Evolutionary conservation across 1,140 invertebrate species (phyloP).

Genomic region (Chironomus striatipennis): DNA sequence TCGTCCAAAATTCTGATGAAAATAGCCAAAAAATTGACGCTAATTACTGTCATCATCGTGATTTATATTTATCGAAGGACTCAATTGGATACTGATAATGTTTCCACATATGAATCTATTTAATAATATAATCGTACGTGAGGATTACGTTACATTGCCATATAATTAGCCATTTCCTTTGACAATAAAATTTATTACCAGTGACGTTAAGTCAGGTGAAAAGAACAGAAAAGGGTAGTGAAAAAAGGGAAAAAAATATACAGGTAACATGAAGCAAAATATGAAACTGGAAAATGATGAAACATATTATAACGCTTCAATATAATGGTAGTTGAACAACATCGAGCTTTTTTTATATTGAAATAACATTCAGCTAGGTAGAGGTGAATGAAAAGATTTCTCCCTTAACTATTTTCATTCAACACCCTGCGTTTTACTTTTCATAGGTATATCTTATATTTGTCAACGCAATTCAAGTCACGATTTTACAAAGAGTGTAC

Average conservation of each 20-base stretch:
- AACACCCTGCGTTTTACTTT: background rate
- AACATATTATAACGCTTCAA: too few relatives aligned
- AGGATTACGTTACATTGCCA: background rate
- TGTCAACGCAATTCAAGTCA: conserved; percentile 5
- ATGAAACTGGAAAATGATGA: too few relatives aligned
- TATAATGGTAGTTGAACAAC: too few relatives aligned
- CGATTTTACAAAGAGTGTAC: conserved; percentile 19
- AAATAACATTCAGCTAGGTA: background rate
- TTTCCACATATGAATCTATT: too few relatives aligned
- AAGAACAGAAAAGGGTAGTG: background rate
- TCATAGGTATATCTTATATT: background rate
- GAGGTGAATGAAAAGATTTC: background rate
- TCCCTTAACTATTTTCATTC: background rate
- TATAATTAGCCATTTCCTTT: conserved; percentile 2
- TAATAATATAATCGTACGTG: background rate
- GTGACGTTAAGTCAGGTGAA: background rate
- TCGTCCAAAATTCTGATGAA: too few relatives aligned
- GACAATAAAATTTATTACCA: background rate
- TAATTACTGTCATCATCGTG: too few relatives aligned
- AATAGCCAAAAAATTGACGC: too few relatives aligned
- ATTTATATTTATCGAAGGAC: too few relatives aligned
- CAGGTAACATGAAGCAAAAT: too few relatives aligned
- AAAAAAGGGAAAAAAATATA: too few relatives aligned
- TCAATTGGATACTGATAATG: too few relatives aligned
- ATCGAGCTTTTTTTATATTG: too few relatives aligned